Base-by-base conservation (phyloP, 2,113 vertebrate species). In the Thalassarche chlororhynchos region DNA sequence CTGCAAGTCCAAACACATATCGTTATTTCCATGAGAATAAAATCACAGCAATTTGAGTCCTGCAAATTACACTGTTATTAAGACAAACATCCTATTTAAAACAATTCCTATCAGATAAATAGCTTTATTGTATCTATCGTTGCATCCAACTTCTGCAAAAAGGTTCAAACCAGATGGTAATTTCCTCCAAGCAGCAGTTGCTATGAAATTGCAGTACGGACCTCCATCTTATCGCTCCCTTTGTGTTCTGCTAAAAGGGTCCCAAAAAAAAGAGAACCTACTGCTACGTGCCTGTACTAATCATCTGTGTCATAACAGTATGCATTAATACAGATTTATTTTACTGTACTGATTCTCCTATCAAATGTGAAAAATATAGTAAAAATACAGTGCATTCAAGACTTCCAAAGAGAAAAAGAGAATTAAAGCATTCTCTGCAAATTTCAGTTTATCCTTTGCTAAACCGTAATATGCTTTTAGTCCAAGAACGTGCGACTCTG, bases 61-160 rank as follows among this genome's bases (percentile, higher is more conserved):
- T 87, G 87, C 71, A 89, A 97, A 97, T 97, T 65, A 93, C 68
- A 93, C 84, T 65, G n/a, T 95, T 97, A 96, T 93, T 97, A 96
- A 94, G 95, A 93, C 92, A 97, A 98, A 96, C 92, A 94, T 81
- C 89, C 79, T 91, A 93, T 89, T 98, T 95, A 95, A 94, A 94
- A 74, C 94, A 89, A 68, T 52, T 79, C 92, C 87, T 65, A 90
- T 74, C 89, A 84, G 81, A 97, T 81, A 97, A 98, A 95, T 75
- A 84, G 72, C 55, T 93, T 96, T 93, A 95, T 90, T 90, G 69
- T 93, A 61, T 69, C 72, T 79, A 83, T 90, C 94, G 95, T 92
- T 94, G 94, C 79, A 83, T 51, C 79, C 69, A 54, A 72, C 71
- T 71, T 81, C 61, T 69, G 93, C 94, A 84, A 90, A 95, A 84